Conservation (phyloP, 2,113 vertebrate species). For the Pelobates fuscus region DNA sequence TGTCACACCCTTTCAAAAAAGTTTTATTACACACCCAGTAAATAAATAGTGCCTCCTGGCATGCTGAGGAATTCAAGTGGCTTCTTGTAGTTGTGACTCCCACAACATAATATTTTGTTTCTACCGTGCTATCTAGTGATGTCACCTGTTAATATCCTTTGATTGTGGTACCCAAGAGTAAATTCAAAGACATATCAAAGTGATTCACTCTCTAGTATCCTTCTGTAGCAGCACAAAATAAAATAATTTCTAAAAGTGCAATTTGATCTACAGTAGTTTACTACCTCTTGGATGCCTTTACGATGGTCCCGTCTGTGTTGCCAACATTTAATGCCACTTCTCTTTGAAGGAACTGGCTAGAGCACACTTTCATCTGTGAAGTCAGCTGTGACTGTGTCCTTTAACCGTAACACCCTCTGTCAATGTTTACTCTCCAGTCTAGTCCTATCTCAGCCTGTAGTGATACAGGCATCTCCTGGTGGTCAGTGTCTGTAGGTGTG, state of each 20-base stretch:
- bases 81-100: not conserved
- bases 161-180: not conserved
- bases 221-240: too few relatives aligned
- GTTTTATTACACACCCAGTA: too few relatives aligned
- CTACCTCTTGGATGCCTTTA: too few relatives aligned
- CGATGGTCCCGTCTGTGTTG: not conserved
- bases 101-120: not conserved
- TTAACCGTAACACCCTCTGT: not conserved
- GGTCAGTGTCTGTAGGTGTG: conserved; percentile 11
- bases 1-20: not conserved
- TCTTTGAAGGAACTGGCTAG: not conserved
- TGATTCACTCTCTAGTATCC: too few relatives aligned
- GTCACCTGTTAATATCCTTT: not conserved
- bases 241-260: too few relatives aligned
- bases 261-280: too few relatives aligned
- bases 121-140: not conserved
- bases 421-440: conserved; percentile 21
- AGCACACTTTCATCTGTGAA: conserved; percentile 27
- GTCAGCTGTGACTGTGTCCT: not conserved
- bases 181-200: too few relatives aligned
- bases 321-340: not conserved
- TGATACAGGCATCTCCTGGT: conserved; percentile 29
- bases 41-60: not conserved
- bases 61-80: not conserved
- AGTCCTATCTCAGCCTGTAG: conserved; percentile 4